Percentiles rank a stretch among this genome's conserved stretches.
Evolutionary conservation across 2,113 vertebrate genomes (phyloP).

Genomic region (Phrynosoma platyrhinos): DNA sequence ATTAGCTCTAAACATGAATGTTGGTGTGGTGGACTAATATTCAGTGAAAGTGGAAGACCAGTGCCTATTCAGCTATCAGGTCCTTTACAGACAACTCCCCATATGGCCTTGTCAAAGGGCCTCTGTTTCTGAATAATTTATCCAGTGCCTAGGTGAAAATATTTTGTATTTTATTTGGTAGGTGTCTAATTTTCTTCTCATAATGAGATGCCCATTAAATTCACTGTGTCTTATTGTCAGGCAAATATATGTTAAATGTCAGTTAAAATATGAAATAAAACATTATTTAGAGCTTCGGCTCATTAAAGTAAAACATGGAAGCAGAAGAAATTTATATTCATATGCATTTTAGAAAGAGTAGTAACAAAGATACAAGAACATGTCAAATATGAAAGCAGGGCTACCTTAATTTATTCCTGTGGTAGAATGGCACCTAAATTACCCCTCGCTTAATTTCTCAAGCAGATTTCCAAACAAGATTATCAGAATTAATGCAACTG

Average conservation of each 20-base stretch:
- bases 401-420: background rate
- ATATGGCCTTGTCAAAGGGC: constrained; percentile 50
- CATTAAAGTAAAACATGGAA: constrained; percentile 67
- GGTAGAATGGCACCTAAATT: constrained; percentile 10
- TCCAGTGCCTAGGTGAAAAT: constrained; percentile 72
- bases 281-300: constrained; percentile 67
- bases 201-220: constrained; percentile 75
- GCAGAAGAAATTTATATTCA: constrained; percentile 36
- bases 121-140: constrained; percentile 62
- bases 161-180: constrained; percentile 72
- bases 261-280: constrained; percentile 70
- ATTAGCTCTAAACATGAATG: background rate
- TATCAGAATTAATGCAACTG: background rate
- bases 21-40: background rate
- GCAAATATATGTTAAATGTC: constrained; percentile 77
- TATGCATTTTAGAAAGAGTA: constrained; percentile 19
- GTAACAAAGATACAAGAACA: background rate
- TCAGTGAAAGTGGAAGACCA: background rate
- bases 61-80: constrained; percentile 26
- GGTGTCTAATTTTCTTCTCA: constrained; percentile 43
- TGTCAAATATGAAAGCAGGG: constrained; percentile 3
- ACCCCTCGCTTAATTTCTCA: background rate
- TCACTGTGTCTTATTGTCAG: constrained; percentile 73
- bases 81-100: background rate
- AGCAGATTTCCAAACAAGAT: background rate